Conservation (phyloP, 2,888 invertebrate species). For the Periphyllus acericola region DNA sequence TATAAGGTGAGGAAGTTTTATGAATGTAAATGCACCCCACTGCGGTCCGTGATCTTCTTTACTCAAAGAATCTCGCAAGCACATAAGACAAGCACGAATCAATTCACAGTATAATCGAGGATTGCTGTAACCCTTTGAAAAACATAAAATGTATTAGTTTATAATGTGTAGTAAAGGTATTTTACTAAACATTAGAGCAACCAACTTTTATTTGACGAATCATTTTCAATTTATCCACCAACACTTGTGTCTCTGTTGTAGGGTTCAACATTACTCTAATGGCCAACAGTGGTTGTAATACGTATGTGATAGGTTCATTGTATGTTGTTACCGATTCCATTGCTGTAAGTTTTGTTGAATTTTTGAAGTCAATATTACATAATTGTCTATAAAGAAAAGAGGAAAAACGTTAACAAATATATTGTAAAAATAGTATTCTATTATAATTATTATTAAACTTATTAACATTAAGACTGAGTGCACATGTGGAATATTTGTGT, state of each 20-base stretch:
- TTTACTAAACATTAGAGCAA: constrained; percentile 2
- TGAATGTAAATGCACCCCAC: constrained; percentile 93
- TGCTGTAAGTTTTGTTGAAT: constrained; percentile 52
- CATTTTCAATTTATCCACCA: constrained; percentile 85
- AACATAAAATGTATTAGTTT: constrained; percentile 26
- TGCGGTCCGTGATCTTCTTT: constrained; percentile 83
- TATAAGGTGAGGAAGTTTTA: constrained; percentile 87
- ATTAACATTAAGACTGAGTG: constrained; percentile 39
- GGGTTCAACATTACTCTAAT: constrained; percentile 87
- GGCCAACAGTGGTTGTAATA: constrained; percentile 83
- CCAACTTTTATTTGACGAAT: constrained; percentile 82
- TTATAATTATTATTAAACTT: not conserved
- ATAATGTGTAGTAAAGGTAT: not conserved
- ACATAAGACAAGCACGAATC: constrained; percentile 87
- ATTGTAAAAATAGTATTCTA: not conserved
- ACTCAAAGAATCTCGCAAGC: constrained; percentile 86
- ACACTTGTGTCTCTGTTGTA: constrained; percentile 81
- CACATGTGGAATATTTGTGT: constrained; percentile 52
- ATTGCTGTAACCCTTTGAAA: constrained; percentile 71
- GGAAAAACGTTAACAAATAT: not conserved
- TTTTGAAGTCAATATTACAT: constrained; percentile 56
- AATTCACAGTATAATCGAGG: constrained; percentile 88
- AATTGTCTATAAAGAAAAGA: constrained; percentile 6
- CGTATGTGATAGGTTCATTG: constrained; percentile 72
- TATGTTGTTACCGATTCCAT: constrained; percentile 59